Conservation (phyloP, 2,797 vertebrate genomes). For the Pantherophis alleghaniensis region DNA sequence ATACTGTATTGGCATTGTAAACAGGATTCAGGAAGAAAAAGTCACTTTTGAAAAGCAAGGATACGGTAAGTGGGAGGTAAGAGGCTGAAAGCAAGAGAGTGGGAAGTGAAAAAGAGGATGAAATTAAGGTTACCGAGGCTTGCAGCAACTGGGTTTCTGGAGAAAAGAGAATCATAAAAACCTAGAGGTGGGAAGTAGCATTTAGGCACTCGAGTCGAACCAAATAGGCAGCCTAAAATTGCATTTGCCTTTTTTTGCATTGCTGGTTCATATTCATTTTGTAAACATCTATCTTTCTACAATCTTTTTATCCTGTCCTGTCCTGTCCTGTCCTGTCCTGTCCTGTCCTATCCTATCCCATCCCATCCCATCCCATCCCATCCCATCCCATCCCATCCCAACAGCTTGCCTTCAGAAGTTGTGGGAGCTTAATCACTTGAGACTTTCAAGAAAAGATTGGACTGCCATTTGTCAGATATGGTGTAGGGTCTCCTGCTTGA, state of each 20-base stretch:
- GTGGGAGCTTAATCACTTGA: too few species aligned
- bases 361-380: too few species aligned
- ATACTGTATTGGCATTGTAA: background rate
- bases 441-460: too few species aligned
- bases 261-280: background rate
- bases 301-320: background rate
- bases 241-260: background rate
- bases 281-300: background rate
- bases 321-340: background rate
- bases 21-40: background rate
- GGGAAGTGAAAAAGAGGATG: background rate
- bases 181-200: background rate
- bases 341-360: background rate
- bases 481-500: too few species aligned
- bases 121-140: background rate
- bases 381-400: too few species aligned
- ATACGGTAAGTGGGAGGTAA: background rate
- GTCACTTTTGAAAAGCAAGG: background rate
- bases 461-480: too few species aligned
- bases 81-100: background rate
- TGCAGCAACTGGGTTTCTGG: background rate
- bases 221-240: background rate
- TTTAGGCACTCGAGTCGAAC: background rate
- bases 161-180: background rate
- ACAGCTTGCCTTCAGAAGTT: too few species aligned